These are phyloP conservation scores for Drosophila nigricruria DNA, from an alignment of 2,888 invertebrate genomes.

Conservation along the genomic window DNA sequence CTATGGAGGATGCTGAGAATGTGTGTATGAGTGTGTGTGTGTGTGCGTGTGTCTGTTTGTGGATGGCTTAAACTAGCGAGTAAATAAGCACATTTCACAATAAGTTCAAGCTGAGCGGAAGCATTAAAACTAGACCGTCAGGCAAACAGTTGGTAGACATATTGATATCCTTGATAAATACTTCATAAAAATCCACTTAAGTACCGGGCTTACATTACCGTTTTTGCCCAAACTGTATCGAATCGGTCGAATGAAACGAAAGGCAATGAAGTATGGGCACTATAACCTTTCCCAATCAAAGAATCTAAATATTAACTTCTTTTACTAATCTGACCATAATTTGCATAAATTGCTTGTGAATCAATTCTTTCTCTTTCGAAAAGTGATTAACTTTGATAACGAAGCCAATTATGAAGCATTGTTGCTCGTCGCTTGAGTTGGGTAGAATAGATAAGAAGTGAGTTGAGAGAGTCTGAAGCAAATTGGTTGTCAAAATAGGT, in stretches of 20 bases:
- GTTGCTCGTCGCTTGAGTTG: background rate
- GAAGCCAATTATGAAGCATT: conserved; percentile 4
- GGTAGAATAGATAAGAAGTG: background rate
- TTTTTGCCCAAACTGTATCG: background rate
- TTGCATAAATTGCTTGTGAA: no score
- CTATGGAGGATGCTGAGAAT: background rate
- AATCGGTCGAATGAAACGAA: background rate
- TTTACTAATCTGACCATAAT: background rate
- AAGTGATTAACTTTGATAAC: background rate
- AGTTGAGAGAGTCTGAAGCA: background rate
- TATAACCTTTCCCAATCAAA: background rate
- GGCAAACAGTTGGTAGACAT: conserved; percentile 53
- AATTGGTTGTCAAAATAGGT: conserved; percentile 12
- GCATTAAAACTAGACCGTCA: conserved; percentile 37
- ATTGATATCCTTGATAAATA: conserved; percentile 75
- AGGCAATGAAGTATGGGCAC: background rate
- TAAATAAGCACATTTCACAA: conserved; percentile 53
- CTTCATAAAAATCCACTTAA: conserved; percentile 68
- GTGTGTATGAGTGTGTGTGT: background rate
- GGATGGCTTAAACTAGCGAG: conserved; percentile 30
- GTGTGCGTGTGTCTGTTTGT: background rate
- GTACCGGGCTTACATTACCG: conserved; percentile 9
- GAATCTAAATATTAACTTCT: background rate
- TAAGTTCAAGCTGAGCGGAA: conserved; percentile 53
- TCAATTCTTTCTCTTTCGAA: no score